Percentiles rank a stretch among this genome's conserved stretches.
Conservation (phyloP, 2,888 invertebrate genomes). For the Tetragonula carbonaria region DNA sequence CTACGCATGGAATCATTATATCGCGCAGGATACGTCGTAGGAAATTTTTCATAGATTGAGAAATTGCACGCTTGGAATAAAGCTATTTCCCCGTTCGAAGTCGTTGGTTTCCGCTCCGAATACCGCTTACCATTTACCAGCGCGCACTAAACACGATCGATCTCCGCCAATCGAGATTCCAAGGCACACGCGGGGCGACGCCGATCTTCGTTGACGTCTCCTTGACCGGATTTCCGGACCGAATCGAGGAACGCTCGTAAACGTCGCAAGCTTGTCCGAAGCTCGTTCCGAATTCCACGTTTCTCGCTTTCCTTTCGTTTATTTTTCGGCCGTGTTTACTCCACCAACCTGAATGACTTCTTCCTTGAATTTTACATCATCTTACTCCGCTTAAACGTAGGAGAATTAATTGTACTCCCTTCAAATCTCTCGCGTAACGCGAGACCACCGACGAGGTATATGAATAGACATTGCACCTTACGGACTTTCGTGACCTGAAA, state of each 20-base stretch:
- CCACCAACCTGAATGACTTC: neutral
- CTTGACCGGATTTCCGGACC: slow-evolving; percentile 52
- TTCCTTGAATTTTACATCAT: neutral
- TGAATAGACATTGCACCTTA: too few relatives aligned
- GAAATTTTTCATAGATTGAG: neutral
- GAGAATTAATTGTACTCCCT: neutral
- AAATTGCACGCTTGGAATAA: neutral
- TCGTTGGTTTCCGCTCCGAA: slow-evolving; percentile 6
- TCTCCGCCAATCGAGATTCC: slow-evolving; percentile 34
- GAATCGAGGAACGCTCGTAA: slow-evolving; percentile 3
- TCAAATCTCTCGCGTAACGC: too few relatives aligned
- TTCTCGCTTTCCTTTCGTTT: neutral
- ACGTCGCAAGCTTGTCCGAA: slow-evolving; percentile 2
- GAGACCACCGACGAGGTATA: too few relatives aligned
- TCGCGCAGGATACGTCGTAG: too few relatives aligned
- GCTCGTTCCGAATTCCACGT: neutral
- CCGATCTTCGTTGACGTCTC: slow-evolving; percentile 33
- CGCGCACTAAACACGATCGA: slow-evolving; percentile 35
- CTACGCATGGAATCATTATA: neutral
- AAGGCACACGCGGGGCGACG: slow-evolving; percentile 18
- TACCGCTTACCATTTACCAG: slow-evolving; percentile 22
- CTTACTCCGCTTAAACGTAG: neutral
- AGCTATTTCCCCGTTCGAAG: neutral
- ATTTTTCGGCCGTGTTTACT: neutral
- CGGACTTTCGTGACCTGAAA: too few relatives aligned